A percentile compares a stretch with the other conserved stretches of the same genome.
Evolutionary conservation across 2,888 invertebrate species (phyloP).

Genomic region (Pseudococcus longispinus): DNA sequence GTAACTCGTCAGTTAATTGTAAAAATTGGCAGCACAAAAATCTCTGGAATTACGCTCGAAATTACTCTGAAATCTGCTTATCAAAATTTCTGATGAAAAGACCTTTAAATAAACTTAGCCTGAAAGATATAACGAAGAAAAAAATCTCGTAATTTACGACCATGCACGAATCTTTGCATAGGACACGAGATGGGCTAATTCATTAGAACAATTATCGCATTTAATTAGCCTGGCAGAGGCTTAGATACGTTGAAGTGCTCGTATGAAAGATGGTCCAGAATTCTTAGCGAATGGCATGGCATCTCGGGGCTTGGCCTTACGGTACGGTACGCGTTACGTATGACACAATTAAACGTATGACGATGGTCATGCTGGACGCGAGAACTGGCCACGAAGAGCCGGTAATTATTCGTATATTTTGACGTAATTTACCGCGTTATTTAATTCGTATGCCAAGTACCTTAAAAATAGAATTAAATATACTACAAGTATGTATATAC

Average conservation of each 20-base stretch:
- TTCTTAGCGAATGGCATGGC: background rate
- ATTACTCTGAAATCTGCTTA: too few relatives aligned
- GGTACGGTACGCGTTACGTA: background rate
- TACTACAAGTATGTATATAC: background rate
- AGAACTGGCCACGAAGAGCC: background rate
- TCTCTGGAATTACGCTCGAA: too few relatives aligned
- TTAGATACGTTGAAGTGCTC: background rate
- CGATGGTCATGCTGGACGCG: background rate
- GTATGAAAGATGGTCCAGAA: background rate
- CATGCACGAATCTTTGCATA: background rate
- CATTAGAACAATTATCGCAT: background rate
- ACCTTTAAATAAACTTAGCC: background rate
- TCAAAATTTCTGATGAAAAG: background rate
- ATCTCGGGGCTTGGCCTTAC: background rate
- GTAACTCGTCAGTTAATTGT: too few relatives aligned
- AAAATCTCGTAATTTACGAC: background rate
- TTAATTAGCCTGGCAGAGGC: background rate
- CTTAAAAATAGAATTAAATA: slow-evolving; percentile 26
- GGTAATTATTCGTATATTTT: slow-evolving; percentile 24
- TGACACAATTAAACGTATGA: background rate
- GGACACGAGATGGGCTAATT: background rate
- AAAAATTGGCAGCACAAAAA: too few relatives aligned
- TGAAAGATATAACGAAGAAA: background rate
- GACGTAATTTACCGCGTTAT: slow-evolving; percentile 31
- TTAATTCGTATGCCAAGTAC: slow-evolving; percentile 28